phyloP scores from a whole-genome alignment of 2,113 vertebrate genomes.

The Falco punctatus region DNA sequence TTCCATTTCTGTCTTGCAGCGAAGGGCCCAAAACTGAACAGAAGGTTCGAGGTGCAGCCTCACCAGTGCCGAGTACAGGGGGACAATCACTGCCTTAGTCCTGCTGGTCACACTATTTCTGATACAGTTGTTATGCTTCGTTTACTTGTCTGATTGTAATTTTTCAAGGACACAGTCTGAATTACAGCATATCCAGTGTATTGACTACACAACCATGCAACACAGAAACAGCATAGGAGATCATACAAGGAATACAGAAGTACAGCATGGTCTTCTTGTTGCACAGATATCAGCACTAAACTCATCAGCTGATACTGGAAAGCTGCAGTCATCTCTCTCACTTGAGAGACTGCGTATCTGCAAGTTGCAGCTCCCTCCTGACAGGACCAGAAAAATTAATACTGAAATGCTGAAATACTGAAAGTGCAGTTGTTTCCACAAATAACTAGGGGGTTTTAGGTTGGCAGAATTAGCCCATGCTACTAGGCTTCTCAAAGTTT shows the following conservation, averaged over 20 bases:
- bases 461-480: background rate
- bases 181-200: background rate
- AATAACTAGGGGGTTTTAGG: background rate
- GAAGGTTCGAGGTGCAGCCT: background rate
- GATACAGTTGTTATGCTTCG: background rate
- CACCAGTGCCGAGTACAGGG: rapidly evolving
- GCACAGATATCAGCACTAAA: background rate
- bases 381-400: background rate
- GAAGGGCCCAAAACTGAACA: background rate
- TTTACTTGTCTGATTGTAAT: constrained; percentile 8
- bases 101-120: background rate
- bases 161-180: background rate
- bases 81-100: background rate
- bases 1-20: background rate
- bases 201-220: background rate
- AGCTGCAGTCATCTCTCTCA: background rate
- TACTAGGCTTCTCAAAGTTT: background rate
- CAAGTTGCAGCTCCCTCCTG: background rate
- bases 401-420: background rate
- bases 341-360: background rate
- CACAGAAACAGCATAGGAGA: background rate
- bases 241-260: background rate
- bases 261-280: background rate
- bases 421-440: background rate
- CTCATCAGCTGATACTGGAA: background rate